Evolutionary conservation across 2,113 vertebrate genomes (phyloP).

Genomic region (Pelecanus crispus): DNA sequence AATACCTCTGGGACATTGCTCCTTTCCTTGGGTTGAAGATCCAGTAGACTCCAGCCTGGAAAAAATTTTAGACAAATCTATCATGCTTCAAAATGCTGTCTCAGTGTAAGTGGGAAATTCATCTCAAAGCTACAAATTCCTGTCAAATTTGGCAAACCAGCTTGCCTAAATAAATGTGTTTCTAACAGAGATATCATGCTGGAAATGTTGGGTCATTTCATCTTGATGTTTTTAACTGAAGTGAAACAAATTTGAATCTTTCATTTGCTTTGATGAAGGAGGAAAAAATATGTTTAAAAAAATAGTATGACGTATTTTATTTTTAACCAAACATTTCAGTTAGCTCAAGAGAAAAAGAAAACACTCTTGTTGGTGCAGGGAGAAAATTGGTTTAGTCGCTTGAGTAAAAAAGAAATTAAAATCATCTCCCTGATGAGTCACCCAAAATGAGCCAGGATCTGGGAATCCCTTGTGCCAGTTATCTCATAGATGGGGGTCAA

Average conservation of each 20-base stretch:
- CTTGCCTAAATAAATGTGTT: slow-evolving; percentile 6
- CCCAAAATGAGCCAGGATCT: not conserved
- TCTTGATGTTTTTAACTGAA: not conserved
- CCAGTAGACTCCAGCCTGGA: not conserved
- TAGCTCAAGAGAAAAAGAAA: not conserved
- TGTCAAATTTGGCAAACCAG: not conserved
- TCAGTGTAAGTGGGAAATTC: not conserved
- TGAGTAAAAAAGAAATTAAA: not conserved
- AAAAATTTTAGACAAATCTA: not conserved
- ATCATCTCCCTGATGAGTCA: not conserved
- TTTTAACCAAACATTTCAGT: not conserved
- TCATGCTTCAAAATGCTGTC: not conserved
- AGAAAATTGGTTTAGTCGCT: not conserved
- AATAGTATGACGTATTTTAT: not conserved
- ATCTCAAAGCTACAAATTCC: not conserved
- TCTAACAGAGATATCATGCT: not conserved
- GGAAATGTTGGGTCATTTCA: not conserved
- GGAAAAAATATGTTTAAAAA: not conserved
- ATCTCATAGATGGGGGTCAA: not conserved
- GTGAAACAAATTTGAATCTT: not conserved
- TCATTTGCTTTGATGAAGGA: not conserved
- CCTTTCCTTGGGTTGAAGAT: not conserved
- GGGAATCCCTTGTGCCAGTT: not conserved
- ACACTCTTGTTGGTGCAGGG: rapidly evolving
- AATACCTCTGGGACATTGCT: not conserved